phyloP scores from a whole-genome alignment of 2,797 vertebrate species.

The Phylloscopus collybita region DNA sequence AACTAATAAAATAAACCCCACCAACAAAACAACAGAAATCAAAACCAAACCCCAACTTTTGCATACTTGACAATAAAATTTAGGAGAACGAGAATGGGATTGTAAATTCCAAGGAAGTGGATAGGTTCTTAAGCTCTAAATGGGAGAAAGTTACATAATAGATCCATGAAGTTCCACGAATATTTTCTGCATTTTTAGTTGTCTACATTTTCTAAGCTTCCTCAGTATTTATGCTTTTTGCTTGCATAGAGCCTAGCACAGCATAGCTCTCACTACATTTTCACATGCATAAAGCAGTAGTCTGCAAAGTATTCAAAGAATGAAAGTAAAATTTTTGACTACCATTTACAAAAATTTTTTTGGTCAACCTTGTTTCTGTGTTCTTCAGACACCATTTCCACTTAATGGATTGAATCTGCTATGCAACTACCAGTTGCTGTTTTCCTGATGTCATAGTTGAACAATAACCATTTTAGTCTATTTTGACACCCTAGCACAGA shows the following conservation, averaged over 20 bases:
- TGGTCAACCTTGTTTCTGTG: background rate
- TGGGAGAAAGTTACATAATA: background rate
- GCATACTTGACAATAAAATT: background rate
- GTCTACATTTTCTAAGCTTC: background rate
- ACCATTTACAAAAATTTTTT: background rate
- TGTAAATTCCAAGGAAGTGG: background rate
- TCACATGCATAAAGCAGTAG: background rate
- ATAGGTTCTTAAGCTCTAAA: background rate
- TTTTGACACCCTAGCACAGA: background rate
- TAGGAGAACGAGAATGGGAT: background rate
- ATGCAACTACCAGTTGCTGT: background rate
- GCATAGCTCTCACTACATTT: background rate
- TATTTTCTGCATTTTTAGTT: background rate
- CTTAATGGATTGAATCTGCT: background rate
- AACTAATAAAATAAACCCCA: accelerated
- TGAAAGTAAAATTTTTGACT: background rate
- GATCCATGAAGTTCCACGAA: background rate
- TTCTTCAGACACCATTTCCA: background rate
- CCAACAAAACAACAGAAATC: background rate
- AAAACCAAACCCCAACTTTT: accelerated
- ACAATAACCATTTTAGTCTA: background rate
- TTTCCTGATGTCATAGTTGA: background rate
- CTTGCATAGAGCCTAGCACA: background rate
- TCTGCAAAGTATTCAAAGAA: background rate
- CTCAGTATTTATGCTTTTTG: background rate